Base-by-base conservation (phyloP, 2,888 invertebrate species). In the Andrena camellia region DNA sequence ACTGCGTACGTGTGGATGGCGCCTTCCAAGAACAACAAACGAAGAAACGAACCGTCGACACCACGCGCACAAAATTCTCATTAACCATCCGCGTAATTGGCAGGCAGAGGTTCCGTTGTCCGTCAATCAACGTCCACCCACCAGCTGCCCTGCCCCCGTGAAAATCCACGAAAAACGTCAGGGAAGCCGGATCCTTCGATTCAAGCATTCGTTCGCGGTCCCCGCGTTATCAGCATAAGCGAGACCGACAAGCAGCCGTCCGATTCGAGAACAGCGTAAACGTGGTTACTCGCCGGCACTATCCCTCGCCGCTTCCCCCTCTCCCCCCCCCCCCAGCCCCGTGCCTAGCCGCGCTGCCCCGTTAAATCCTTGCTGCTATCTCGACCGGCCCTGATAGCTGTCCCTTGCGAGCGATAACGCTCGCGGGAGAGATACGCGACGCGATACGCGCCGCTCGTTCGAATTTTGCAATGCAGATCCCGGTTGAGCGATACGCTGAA, bases 391-490 rank as follows among this genome's bases (percentile, higher is more conserved):
- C 69, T 67, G 81, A 81, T 81, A 81, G 77, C 83, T 70, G 77
- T 83, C 83, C 77, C 78, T 77, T 67, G 83, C 75, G 63, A 31
- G 59, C 76, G 89, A 89, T 89, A 88, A 77, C 85, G 80, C 75
- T 64, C 73, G 81, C 67, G 71, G 42, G 42, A 71, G 71, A 82
- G 87, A 87, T 87, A 78, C 86, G 81, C 78, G 88, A 42, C 77
- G 75, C 79, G 85, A 85, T 82, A 85, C 83, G 60, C 48, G 76
- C 48, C 68, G 76, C 79, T 81, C 74, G 79, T 70, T 84, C 75
- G 89, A 88, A 89, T 89, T 89, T 88, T 86, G 89, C 88, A 88
- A 81, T 86, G 87, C 89, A 85, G 87, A 84, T 89, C 76, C 84
- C 69, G 66, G 52, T 60, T 76, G 79, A 75, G 69, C 82, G 88